Evolutionary conservation across 1,140 invertebrate species (phyloP).

Genomic region (Himalopsyche phryganea): DNA sequence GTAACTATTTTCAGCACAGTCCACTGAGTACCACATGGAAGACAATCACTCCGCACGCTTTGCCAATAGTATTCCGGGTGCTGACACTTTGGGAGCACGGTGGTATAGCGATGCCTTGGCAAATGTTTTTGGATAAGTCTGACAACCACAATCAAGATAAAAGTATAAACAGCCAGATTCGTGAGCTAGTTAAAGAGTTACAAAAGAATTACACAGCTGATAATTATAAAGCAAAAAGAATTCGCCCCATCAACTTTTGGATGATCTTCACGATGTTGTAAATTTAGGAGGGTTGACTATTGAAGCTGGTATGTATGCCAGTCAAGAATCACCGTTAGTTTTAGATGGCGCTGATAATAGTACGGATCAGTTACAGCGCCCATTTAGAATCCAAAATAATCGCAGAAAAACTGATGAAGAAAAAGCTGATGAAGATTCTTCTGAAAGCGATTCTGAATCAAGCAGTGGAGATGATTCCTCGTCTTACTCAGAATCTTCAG

Average conservation of each 20-base stretch:
- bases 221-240: not conserved
- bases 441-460: no score
- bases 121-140: slow-evolving; percentile 29
- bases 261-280: not conserved
- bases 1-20: slow-evolving; percentile 31
- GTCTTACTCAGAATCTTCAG: slow-evolving; percentile 1
- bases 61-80: slow-evolving; percentile 25
- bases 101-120: slow-evolving; percentile 28
- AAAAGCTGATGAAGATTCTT: no score
- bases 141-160: slow-evolving; percentile 15
- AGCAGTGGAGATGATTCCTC: not conserved
- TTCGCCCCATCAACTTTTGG: not conserved
- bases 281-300: no score
- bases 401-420: no score
- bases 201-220: slow-evolving; percentile 18
- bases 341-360: not conserved
- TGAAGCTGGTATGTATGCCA: no score
- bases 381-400: no score
- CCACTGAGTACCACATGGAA: slow-evolving; percentile 24
- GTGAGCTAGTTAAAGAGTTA: slow-evolving; percentile 12
- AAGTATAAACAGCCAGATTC: slow-evolving; percentile 15
- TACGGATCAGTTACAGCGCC: not conserved
- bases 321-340: no score
- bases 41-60: slow-evolving; percentile 12
- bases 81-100: slow-evolving; percentile 30